Percentiles rank a stretch among this genome's conserved stretches.
Evolutionary conservation across 1,140 invertebrate species (phyloP).

Genomic region (Leguminivora glycinivorella): DNA sequence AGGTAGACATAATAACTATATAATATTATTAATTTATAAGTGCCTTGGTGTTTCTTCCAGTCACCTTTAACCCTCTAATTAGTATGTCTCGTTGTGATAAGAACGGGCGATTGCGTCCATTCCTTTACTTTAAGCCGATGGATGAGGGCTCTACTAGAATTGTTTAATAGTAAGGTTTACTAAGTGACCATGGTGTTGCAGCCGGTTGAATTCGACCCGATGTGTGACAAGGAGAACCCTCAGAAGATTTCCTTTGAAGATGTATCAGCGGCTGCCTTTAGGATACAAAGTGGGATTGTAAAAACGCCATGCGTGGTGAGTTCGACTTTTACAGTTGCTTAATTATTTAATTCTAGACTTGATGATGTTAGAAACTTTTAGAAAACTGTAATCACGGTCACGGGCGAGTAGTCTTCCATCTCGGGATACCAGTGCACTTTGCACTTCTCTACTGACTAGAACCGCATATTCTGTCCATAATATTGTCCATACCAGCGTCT

Average conservation of each 20-base stretch:
- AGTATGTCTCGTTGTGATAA: neutral
- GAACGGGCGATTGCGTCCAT: neutral
- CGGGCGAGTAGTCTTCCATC: no score
- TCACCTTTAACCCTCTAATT: slow-evolving; percentile 23
- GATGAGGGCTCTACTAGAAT: slow-evolving; percentile 4
- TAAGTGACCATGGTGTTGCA: slow-evolving; percentile 64
- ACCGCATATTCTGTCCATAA: no score
- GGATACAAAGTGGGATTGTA: slow-evolving; percentile 90
- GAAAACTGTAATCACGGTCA: no score
- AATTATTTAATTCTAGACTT: slow-evolving; percentile 32
- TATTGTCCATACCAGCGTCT: no score
- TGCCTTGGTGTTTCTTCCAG: neutral
- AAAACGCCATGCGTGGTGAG: slow-evolving; percentile 92
- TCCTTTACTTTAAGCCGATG: neutral
- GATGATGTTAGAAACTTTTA: no score
- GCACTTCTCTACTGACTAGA: no score
- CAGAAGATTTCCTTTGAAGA: slow-evolving; percentile 90
- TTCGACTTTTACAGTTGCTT: slow-evolving; percentile 38
- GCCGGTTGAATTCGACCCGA: slow-evolving; percentile 81
- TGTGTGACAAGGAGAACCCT: slow-evolving; percentile 89
- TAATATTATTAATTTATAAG: neutral
- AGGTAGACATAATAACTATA: neutral
- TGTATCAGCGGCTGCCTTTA: slow-evolving; percentile 93
- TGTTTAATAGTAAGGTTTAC: neutral
- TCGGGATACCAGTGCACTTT: no score